phyloP scores from a whole-genome alignment of 2,113 vertebrate species.

The Myiozetetes cayanensis region DNA sequence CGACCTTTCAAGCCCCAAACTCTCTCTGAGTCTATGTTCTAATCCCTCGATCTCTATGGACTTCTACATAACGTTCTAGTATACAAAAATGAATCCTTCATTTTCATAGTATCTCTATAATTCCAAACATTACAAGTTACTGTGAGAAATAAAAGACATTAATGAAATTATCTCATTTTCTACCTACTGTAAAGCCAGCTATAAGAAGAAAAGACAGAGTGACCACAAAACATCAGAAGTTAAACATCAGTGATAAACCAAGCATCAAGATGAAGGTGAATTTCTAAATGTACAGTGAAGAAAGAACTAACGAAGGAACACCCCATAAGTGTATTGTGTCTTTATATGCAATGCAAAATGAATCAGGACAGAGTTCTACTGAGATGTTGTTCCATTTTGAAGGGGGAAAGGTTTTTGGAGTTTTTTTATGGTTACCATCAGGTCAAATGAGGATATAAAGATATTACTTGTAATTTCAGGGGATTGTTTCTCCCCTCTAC shows the following conservation, averaged over 20 bases:
- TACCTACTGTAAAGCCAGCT: neutral
- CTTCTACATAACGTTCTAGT: neutral
- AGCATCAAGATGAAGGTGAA: neutral
- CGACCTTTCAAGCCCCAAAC: neutral
- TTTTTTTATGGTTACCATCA: neutral
- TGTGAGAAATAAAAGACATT: neutral
- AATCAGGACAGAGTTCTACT: neutral
- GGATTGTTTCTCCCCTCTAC: neutral
- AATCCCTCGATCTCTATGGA: neutral
- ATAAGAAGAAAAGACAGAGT: neutral
- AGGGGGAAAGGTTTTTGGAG: neutral
- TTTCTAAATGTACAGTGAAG: neutral
- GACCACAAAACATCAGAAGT: neutral
- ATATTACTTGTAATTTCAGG: neutral
- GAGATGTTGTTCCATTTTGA: neutral
- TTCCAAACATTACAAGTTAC: neutral
- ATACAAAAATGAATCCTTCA: neutral
- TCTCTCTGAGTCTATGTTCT: rapidly evolving
- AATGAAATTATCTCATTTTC: conserved; percentile 6
- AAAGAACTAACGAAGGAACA: neutral
- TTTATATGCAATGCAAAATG: neutral
- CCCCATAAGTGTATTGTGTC: neutral
- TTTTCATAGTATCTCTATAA: neutral
- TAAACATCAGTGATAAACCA: neutral
- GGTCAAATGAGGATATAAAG: neutral